Evolutionary conservation across 2,888 invertebrate species (phyloP).

Genomic region (Diarsia brunnea): DNA sequence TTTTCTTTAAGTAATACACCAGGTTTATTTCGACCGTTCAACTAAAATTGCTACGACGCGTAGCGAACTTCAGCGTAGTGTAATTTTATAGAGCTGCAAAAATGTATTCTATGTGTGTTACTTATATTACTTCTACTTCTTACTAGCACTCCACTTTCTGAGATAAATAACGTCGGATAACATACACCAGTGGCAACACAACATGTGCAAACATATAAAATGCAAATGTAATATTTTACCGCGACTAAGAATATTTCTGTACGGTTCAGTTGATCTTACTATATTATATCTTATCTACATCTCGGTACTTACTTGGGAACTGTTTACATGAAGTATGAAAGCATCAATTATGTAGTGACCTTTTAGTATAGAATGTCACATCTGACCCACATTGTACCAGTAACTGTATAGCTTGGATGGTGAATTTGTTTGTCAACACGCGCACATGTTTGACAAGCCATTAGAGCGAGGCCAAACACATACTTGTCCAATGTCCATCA

Average conservation of each 20-base stretch:
- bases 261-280: constrained; percentile 22
- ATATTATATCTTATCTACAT: constrained; percentile 35
- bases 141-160: constrained; percentile 37
- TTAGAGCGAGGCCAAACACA: constrained; percentile 80
- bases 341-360: constrained; percentile 50
- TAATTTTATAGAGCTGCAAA: not conserved
- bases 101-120: not conserved
- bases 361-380: constrained; percentile 54
- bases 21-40: not conserved
- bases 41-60: not conserved
- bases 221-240: constrained; percentile 61
- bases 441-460: constrained; percentile 83
- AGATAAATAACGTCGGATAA: constrained; percentile 47
- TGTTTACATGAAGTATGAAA: constrained; percentile 47
- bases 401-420: constrained; percentile 71
- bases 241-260: constrained; percentile 23
- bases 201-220: constrained; percentile 50
- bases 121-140: constrained; percentile 12
- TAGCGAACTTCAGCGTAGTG: constrained; percentile 1
- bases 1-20: not conserved
- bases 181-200: constrained; percentile 59
- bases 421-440: constrained; percentile 79
- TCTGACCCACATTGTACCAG: constrained; percentile 72
- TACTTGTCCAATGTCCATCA: constrained; percentile 54
- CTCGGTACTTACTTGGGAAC: constrained; percentile 15